Evolutionary conservation across 2,888 invertebrate species (phyloP).

Genomic region (Amaurobius ferox): DNA sequence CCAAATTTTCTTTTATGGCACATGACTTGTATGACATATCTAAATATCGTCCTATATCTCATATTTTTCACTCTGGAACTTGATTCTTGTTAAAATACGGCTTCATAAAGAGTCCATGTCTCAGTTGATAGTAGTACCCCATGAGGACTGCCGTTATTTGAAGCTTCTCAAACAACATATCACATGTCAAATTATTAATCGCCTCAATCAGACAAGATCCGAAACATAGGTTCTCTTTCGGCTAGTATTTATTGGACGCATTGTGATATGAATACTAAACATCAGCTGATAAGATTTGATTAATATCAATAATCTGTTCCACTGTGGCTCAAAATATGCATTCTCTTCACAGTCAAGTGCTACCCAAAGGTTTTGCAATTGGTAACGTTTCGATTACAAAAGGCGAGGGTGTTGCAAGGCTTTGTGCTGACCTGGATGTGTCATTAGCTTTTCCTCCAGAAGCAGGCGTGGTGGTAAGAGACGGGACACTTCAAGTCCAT

Average conservation of each 20-base stretch:
- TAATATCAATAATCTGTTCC: not conserved
- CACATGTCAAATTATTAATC: too few relatives aligned
- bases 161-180: too few relatives aligned
- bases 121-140: too few relatives aligned
- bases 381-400: constrained; percentile 62
- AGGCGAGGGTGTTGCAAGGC: constrained; percentile 56
- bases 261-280: not conserved
- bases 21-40: too few relatives aligned
- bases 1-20: too few relatives aligned
- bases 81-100: too few relatives aligned
- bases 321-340: not conserved
- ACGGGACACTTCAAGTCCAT: constrained; percentile 31
- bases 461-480: constrained; percentile 43
- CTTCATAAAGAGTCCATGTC: too few relatives aligned
- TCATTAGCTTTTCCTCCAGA: constrained; percentile 48
- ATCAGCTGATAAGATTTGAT: not conserved
- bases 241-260: not conserved
- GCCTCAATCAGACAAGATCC: not conserved
- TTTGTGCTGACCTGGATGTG: constrained; percentile 62
- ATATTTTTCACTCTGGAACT: too few relatives aligned
- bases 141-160: too few relatives aligned
- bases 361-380: constrained; percentile 12
- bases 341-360: not conserved
- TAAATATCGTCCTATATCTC: too few relatives aligned
- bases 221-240: not conserved